These are phyloP conservation scores for Mesocentrotus franciscanus DNA, from an alignment of 53 echinoderm and acorn worm species.

Conservation along the genomic window DNA sequence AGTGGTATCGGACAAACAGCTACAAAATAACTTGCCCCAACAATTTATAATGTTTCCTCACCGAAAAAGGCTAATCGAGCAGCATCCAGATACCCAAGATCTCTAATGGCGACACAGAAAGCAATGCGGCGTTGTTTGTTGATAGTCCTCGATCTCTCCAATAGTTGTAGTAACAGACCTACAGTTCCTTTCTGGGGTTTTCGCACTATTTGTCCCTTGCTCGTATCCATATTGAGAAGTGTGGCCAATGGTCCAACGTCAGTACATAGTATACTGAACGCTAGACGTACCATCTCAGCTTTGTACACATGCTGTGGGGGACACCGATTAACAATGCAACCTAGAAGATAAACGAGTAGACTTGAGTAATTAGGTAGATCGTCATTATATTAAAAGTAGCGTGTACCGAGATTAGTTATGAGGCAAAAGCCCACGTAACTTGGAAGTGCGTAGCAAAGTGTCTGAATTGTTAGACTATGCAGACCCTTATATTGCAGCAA, in stretches of 20 bases:
- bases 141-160: background rate
- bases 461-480: too few species aligned
- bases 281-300: conserved; percentile 13
- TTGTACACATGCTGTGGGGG: background rate
- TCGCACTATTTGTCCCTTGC: background rate
- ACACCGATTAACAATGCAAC: background rate
- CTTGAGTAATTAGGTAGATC: too few species aligned
- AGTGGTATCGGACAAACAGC: background rate
- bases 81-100: background rate
- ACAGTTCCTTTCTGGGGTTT: background rate
- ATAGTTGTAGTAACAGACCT: background rate
- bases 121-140: background rate
- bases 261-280: background rate
- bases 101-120: background rate
- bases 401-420: too few species aligned
- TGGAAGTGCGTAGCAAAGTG: too few species aligned
- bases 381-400: too few species aligned
- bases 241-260: background rate
- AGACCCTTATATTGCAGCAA: background rate
- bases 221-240: background rate
- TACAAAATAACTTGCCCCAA: too few species aligned
- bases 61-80: conserved; percentile 6
- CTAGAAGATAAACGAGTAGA: background rate
- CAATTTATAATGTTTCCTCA: background rate
- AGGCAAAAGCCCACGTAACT: too few species aligned